These are phyloP conservation scores for Machimus rusticus DNA, from an alignment of 2,888 invertebrate species.

Conservation along the genomic window DNA sequence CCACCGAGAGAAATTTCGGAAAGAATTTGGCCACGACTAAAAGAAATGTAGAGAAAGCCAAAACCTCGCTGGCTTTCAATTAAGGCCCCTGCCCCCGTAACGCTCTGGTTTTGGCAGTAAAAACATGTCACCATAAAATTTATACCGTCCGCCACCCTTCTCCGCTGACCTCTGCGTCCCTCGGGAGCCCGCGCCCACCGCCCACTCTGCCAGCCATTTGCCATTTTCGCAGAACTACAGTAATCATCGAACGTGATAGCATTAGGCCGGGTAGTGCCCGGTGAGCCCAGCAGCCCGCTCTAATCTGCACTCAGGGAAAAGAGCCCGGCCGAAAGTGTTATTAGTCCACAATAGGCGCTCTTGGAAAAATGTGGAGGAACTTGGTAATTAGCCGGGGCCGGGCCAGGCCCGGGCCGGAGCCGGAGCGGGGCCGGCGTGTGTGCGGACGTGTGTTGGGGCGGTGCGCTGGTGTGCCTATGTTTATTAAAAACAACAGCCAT, in stretches of 20 bases:
- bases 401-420: neutral
- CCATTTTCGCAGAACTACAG: slow-evolving; percentile 37
- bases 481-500: slow-evolving; percentile 47
- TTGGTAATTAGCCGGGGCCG: slow-evolving; percentile 29
- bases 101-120: slow-evolving; percentile 5
- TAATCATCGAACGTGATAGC: slow-evolving; percentile 40
- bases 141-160: neutral
- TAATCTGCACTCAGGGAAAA: slow-evolving; percentile 42
- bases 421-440: neutral
- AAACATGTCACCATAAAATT: slow-evolving; percentile 32
- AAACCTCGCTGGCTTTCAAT: slow-evolving; percentile 1
- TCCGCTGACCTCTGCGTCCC: neutral
- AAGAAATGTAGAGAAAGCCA: neutral
- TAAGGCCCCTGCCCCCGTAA: neutral
- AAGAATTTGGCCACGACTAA: neutral
- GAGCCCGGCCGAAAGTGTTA: slow-evolving; percentile 34
- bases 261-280: slow-evolving; percentile 7
- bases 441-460: slow-evolving; percentile 1
- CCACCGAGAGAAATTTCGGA: neutral
- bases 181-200: neutral
- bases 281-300: slow-evolving; percentile 6
- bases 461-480: slow-evolving; percentile 31
- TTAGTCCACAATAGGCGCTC: slow-evolving; percentile 37
- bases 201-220: neutral
- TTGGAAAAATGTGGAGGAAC: slow-evolving; percentile 40